Percentiles rank a stretch among this genome's conserved stretches.
Evolutionary conservation across 1,140 invertebrate species (phyloP).

Genomic region (Galleria mellonella): DNA sequence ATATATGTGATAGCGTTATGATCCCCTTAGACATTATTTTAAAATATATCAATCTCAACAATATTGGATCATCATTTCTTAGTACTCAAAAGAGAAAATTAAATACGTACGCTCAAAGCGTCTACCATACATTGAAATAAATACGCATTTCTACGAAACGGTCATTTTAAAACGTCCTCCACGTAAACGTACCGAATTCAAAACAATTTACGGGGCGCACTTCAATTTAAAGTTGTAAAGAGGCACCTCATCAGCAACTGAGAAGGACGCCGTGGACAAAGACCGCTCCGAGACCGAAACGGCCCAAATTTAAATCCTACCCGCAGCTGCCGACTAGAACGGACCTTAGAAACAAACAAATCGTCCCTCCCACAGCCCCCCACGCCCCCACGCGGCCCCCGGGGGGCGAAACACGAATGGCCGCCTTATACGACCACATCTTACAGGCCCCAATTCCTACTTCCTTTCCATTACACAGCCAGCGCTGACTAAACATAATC

Average conservation of each 20-base stretch:
- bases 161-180: not conserved
- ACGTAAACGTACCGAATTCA: slow-evolving; percentile 20
- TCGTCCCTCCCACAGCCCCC: slow-evolving; percentile 35
- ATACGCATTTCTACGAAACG: not conserved
- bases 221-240: slow-evolving; percentile 65
- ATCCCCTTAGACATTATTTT: no score
- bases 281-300: slow-evolving; percentile 37
- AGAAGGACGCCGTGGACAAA: slow-evolving; percentile 59
- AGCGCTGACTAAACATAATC: slow-evolving; percentile 72
- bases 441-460: slow-evolving; percentile 72
- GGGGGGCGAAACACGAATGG: slow-evolving; percentile 43
- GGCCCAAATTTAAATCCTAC: slow-evolving; percentile 64
- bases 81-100: not conserved
- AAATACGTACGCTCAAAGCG: not conserved
- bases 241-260: slow-evolving; percentile 55
- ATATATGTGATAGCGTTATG: no score
- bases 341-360: slow-evolving; percentile 70
- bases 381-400: not conserved
- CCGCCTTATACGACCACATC: slow-evolving; percentile 70
- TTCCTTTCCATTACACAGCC: slow-evolving; percentile 72
- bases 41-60: no score
- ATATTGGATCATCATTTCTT: no score
- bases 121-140: not conserved
- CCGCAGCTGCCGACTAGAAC: slow-evolving; percentile 50
- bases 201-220: slow-evolving; percentile 47